phyloP scores from a whole-genome alignment of 2,113 vertebrate species.

The Semicossyphus pulcher region DNA sequence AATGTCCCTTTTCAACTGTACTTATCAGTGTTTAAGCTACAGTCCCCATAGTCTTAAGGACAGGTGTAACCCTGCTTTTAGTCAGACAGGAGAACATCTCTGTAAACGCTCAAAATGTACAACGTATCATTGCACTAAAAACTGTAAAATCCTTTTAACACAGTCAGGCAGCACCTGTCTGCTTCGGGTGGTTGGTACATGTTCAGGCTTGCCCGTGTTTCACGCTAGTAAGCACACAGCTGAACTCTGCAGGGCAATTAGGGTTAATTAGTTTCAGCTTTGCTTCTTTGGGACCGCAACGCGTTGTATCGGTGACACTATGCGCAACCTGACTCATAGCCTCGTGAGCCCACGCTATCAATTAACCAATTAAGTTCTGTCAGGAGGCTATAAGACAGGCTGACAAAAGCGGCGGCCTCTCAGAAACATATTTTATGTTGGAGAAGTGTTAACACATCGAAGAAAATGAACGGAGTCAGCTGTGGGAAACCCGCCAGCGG shows the following conservation, averaged over 20 bases:
- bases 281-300: not conserved
- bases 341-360: conserved; percentile 2
- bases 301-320: not conserved
- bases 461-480: conserved; percentile 47
- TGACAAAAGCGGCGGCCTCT: not conserved
- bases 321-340: not conserved
- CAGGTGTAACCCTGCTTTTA: too few species aligned
- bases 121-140: not conserved
- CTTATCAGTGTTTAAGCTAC: too few species aligned
- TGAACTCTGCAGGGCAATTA: conserved; percentile 21
- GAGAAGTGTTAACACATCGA: not conserved
- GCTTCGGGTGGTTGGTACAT: not conserved
- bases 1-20: not conserved
- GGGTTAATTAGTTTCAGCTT: conserved; percentile 38
- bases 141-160: not conserved
- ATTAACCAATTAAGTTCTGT: conserved; percentile 37
- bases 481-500: not conserved
- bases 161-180: not conserved
- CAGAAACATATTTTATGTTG: too few species aligned
- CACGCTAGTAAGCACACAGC: not conserved
- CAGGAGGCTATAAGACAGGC: conserved; percentile 43
- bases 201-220: not conserved
- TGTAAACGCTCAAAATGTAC: not conserved
- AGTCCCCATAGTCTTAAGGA: too few species aligned
- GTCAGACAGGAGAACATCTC: too few species aligned